Percentiles rank a stretch among this genome's conserved stretches.
Conservation (phyloP, 2,113 vertebrate genomes). For the Cephalopholis sonnerati region DNA sequence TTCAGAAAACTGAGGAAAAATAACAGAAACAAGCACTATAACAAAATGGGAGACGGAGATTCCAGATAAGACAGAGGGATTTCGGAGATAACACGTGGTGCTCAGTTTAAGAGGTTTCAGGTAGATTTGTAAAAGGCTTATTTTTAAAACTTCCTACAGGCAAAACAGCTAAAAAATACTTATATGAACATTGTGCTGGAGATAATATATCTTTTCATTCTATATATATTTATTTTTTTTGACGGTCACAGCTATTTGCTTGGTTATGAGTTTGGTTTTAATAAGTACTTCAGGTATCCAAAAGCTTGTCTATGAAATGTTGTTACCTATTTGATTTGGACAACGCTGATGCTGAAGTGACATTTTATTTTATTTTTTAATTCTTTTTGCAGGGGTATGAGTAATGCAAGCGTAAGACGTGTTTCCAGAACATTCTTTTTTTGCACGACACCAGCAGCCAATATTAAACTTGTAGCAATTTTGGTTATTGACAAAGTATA, state of each 20-base stretch:
- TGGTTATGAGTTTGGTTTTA: neutral
- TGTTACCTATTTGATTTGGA: neutral
- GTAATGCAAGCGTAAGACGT: fast-evolving
- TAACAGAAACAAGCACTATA: neutral
- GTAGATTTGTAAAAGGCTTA: neutral
- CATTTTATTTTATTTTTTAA: neutral
- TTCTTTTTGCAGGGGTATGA: too few relatives aligned
- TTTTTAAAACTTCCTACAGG: neutral
- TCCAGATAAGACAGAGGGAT: neutral
- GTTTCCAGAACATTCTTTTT: neutral
- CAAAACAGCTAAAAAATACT: neutral
- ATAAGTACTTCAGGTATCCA: neutral
- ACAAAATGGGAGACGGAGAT: constrained; percentile 7
- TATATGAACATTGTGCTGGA: neutral
- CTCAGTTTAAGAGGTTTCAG: neutral
- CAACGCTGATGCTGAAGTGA: neutral
- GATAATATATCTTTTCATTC: neutral
- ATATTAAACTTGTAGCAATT: neutral
- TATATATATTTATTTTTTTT: neutral
- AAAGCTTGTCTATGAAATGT: neutral
- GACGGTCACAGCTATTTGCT: neutral
- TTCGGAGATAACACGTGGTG: neutral
- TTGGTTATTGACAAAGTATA: neutral
- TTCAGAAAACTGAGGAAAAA: constrained; percentile 34
- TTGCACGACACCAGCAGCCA: neutral